phyloP scores from a whole-genome alignment of 2,797 vertebrate species.

The Sternarchorhynchus goeldii region DNA sequence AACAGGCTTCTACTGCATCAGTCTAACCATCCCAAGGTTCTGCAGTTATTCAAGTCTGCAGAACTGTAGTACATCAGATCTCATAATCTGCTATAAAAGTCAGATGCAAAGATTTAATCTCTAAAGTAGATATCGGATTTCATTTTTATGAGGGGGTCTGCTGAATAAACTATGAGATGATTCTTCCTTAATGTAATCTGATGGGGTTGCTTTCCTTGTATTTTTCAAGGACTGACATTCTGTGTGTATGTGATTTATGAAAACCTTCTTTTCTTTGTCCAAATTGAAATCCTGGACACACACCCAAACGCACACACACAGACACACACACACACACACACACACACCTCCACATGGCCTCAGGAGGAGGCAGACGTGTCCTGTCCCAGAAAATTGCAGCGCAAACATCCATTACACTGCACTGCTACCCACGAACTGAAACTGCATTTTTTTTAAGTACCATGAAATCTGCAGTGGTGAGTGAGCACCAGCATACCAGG shows the following conservation, averaged over 20 bases:
- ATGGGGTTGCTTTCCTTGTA: constrained; percentile 11
- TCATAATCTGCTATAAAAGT: background rate
- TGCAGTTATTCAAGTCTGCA: background rate
- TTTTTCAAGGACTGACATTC: background rate
- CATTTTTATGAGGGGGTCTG: background rate
- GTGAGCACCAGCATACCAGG: constrained; percentile 23
- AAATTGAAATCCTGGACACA: background rate
- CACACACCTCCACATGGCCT: constrained; percentile 9
- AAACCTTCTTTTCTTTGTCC: background rate
- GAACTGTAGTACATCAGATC: background rate
- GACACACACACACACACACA: constrained; percentile 17
- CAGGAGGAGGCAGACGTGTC: background rate
- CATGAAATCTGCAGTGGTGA: constrained; percentile 43
- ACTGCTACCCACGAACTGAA: constrained; percentile 44
- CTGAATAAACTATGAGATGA: constrained; percentile 4
- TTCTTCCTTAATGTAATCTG: background rate
- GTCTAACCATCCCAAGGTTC: background rate
- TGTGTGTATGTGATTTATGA: background rate
- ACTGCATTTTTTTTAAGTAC: constrained; percentile 28
- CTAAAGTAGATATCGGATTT: constrained; percentile 6
- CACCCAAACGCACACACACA: constrained; percentile 18
- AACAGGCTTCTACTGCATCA: background rate
- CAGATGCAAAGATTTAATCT: background rate
- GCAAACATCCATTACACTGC: constrained; percentile 37
- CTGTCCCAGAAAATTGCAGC: constrained; percentile 26